phyloP scores from a whole-genome alignment of 2,888 invertebrate genomes.

The Bhutanitis thaidina region DNA sequence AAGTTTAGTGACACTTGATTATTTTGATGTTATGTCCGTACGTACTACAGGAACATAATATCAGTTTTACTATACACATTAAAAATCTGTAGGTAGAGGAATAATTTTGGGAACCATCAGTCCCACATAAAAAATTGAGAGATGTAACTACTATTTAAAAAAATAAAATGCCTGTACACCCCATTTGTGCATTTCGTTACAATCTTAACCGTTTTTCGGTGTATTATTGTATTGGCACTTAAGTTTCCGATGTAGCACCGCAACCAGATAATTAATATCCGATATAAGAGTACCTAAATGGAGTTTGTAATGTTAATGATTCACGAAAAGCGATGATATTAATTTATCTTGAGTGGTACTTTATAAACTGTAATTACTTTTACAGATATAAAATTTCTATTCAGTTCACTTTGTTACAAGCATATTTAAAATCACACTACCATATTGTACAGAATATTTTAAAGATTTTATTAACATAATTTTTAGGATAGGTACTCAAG shows the following conservation, averaged over 20 bases:
- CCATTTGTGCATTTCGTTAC: slow-evolving; percentile 26
- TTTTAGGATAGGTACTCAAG: too few species aligned
- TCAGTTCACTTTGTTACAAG: too few species aligned
- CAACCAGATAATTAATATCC: slow-evolving; percentile 15
- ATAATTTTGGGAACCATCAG: not conserved
- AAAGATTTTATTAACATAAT: too few species aligned
- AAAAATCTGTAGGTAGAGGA: not conserved
- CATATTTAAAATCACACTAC: too few species aligned
- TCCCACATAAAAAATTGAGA: not conserved
- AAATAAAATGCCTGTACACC: not conserved
- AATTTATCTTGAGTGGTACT: too few species aligned
- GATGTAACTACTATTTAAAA: too few species aligned
- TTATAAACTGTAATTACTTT: too few species aligned
- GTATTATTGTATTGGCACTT: slow-evolving; percentile 53
- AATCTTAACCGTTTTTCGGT: slow-evolving; percentile 22
- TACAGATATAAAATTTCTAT: too few species aligned
- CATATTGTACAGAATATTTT: too few species aligned
- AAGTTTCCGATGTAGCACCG: slow-evolving; percentile 48
- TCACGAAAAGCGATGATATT: too few species aligned
- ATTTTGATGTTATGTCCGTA: not conserved
- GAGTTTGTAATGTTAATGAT: too few species aligned
- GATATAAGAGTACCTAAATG: not conserved
- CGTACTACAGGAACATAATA: not conserved
- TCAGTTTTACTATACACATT: not conserved
- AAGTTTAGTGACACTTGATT: not conserved